These are phyloP conservation scores for Drosophila lowei DNA, from an alignment of 1,140 invertebrate genomes.

Conservation along the genomic window DNA sequence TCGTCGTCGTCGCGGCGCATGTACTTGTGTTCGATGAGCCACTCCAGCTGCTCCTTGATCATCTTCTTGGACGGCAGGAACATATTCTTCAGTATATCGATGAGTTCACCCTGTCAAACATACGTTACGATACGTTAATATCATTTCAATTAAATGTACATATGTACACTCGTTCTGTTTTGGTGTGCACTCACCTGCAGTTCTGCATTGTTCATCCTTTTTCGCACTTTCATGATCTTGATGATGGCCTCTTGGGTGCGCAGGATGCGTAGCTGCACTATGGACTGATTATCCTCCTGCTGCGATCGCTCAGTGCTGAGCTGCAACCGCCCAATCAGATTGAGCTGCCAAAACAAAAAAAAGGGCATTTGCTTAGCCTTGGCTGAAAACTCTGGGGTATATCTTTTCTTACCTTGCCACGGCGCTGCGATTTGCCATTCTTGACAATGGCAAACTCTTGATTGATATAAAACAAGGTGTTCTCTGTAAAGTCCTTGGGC, in stretches of 20 bases:
- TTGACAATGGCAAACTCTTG: conserved; percentile 96
- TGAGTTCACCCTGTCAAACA: conserved; percentile 90
- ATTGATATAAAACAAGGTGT: conserved; percentile 98
- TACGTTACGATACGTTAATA: conserved; percentile 43
- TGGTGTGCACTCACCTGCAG: conserved; percentile 86
- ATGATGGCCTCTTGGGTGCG: conserved; percentile 98
- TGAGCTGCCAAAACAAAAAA: conserved; percentile 84
- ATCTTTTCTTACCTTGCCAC: conserved; percentile 90
- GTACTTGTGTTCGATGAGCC: conserved; percentile 99
- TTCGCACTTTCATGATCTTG: conserved; percentile 99
- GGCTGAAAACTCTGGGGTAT: too few species aligned
- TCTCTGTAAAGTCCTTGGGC: conserved; percentile 96
- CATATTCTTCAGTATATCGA: conserved; percentile 99
- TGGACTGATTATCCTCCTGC: conserved; percentile 98
- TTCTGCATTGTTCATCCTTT: conserved; percentile 95
- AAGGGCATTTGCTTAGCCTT: neutral
- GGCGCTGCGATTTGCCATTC: conserved; percentile 96
- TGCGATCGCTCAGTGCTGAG: conserved; percentile 97
- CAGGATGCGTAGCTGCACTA: conserved; percentile 96
- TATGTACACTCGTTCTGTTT: neutral
- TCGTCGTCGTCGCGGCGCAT: conserved; percentile 98
- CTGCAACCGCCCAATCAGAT: conserved; percentile 96
- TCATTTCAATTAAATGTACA: neutral
- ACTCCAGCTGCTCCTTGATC: conserved; percentile 99
- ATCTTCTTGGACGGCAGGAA: conserved; percentile 99